phyloP scores from a whole-genome alignment of 2,797 vertebrate genomes.

The Onychomys torridus region DNA sequence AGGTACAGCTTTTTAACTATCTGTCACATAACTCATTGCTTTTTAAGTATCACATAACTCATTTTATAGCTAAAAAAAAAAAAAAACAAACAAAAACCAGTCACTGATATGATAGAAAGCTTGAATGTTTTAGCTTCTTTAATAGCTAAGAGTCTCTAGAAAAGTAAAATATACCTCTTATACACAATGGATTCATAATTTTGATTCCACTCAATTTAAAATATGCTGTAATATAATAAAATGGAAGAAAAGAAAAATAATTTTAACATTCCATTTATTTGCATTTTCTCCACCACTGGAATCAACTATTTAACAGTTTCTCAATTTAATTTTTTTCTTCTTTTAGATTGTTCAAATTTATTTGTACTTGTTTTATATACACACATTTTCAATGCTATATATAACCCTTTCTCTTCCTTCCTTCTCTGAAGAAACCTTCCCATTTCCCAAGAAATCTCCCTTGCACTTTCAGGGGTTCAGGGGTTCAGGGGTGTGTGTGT shows the following conservation, averaged over 20 bases:
- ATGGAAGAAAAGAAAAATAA: background rate
- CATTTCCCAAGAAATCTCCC: background rate
- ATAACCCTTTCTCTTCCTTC: background rate
- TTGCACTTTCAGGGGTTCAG: background rate
- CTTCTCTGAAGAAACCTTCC: background rate
- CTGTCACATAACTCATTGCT: background rate
- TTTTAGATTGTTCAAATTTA: background rate
- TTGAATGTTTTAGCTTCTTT: constrained; percentile 50
- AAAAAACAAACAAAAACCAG: background rate
- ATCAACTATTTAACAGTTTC: background rate
- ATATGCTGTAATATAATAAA: background rate
- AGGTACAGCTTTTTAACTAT: background rate
- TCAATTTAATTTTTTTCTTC: background rate
- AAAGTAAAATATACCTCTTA: constrained; percentile 42
- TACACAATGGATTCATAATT: background rate
- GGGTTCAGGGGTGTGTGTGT: background rate
- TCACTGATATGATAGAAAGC: constrained; percentile 1
- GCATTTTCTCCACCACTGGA: background rate
- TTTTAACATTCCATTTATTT: background rate
- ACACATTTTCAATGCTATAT: background rate
- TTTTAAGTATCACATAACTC: background rate
- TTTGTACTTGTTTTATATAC: background rate
- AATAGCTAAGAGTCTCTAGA: background rate
- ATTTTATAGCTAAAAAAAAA: background rate
- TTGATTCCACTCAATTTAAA: constrained; percentile 17